Conservation (phyloP, 2,888 invertebrate species). For the Malthinus seriepunctatus region DNA sequence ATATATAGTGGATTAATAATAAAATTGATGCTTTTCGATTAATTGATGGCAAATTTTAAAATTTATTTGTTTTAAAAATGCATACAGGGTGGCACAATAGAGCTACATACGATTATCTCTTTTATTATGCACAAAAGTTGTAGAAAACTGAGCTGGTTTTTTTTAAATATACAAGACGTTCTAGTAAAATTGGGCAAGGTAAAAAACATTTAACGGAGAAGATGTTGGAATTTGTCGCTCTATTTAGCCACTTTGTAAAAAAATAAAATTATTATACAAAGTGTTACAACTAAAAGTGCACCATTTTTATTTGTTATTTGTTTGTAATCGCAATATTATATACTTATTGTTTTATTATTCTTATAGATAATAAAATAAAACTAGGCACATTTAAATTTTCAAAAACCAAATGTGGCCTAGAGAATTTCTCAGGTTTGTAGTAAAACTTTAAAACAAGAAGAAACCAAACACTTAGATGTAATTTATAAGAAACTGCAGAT, state of each 20-base stretch:
- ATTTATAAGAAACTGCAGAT: slow-evolving; percentile 12
- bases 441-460: slow-evolving; percentile 18
- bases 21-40: slow-evolving; percentile 9
- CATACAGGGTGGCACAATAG: not conserved
- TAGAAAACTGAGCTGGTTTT: too few species aligned
- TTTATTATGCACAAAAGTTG: not conserved
- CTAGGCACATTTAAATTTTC: slow-evolving; percentile 17
- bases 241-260: not conserved
- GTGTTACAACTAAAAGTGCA: not conserved
- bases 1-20: slow-evolving; percentile 6
- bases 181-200: too few species aligned
- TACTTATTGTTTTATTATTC: not conserved
- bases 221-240: too few species aligned
- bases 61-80: not conserved
- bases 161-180: too few species aligned
- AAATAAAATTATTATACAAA: too few species aligned
- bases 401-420: slow-evolving; percentile 24
- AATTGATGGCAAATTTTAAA: not conserved
- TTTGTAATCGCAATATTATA: not conserved
- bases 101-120: not conserved
- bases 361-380: slow-evolving; percentile 4
- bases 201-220: too few species aligned
- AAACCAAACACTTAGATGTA: slow-evolving; percentile 11
- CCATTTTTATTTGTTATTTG: slow-evolving; percentile 1
- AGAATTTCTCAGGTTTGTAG: slow-evolving; percentile 28